phyloP scores from a whole-genome alignment of 2,113 vertebrate species.

The Thalassoma bifasciatum region DNA sequence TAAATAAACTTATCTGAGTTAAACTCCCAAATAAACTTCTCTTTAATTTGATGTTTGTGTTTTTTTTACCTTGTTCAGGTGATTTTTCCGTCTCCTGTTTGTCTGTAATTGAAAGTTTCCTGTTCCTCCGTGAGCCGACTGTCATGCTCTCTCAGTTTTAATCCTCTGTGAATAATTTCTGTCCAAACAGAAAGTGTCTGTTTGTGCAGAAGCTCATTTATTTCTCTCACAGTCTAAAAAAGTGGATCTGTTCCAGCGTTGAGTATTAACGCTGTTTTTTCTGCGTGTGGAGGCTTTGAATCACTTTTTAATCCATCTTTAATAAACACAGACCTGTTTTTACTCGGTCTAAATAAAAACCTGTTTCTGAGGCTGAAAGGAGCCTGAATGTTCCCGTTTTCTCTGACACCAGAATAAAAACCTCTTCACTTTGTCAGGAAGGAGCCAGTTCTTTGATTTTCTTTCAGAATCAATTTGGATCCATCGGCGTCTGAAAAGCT shows the following conservation, averaged over 20 bases:
- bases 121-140: background rate
- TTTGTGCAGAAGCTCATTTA: constrained; percentile 17
- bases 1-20: too few species aligned
- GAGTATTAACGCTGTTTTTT: too few species aligned
- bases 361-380: constrained; percentile 18
- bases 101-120: background rate
- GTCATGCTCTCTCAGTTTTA: background rate
- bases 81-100: background rate
- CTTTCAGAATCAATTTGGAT: constrained; percentile 36
- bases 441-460: constrained; percentile 14
- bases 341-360: constrained; percentile 1
- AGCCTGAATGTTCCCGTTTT: constrained; percentile 18
- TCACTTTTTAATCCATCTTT: constrained; percentile 27
- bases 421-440: constrained; percentile 6
- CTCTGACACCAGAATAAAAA: constrained; percentile 33
- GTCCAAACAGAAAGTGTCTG: background rate
- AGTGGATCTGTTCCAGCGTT: background rate
- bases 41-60: too few species aligned
- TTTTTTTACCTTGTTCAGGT: too few species aligned
- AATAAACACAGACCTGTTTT: constrained; percentile 2
- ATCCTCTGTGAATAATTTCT: constrained; percentile 3
- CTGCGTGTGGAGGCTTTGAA: too few species aligned
- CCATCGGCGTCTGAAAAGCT: background rate
- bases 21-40: too few species aligned
- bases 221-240: background rate